A percentile compares a stretch with the other conserved stretches of the same genome.
Evolutionary conservation across 2,888 invertebrate genomes (phyloP).

Genomic region (Tigriopus californicus): DNA sequence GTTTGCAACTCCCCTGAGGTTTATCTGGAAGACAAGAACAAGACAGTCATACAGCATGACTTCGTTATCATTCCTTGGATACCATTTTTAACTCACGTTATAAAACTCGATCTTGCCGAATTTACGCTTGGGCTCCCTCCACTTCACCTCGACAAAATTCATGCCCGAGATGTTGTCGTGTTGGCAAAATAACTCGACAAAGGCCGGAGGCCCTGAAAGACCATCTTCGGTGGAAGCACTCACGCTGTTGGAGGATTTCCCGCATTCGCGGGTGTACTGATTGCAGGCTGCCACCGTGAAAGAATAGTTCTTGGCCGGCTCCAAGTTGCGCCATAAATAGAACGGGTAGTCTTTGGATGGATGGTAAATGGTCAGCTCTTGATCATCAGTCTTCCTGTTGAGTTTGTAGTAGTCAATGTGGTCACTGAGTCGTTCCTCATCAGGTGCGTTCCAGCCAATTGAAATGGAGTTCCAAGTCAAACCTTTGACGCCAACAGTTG

Average conservation of each 20-base stretch:
- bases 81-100: constrained; percentile 18
- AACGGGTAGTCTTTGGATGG: not conserved
- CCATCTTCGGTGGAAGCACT: constrained; percentile 69
- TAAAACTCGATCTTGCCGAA: constrained; percentile 21
- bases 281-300: constrained; percentile 59
- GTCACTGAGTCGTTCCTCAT: constrained; percentile 15
- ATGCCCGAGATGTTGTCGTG: constrained; percentile 19
- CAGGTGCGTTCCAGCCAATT: constrained; percentile 44
- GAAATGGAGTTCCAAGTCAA: constrained; percentile 51
- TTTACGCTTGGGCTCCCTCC: constrained; percentile 21
- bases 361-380: constrained; percentile 26
- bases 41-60: not conserved
- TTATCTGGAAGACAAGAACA: constrained; percentile 24
- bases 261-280: constrained; percentile 52
- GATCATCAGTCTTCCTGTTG: constrained; percentile 13
- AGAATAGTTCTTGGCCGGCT: constrained; percentile 57
- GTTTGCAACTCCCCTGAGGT: constrained; percentile 36
- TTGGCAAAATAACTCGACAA: constrained; percentile 16
- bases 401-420: constrained; percentile 21
- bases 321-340: constrained; percentile 48
- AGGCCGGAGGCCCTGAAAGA: constrained; percentile 3
- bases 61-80: not conserved
- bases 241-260: constrained; percentile 53
- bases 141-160: constrained; percentile 21
- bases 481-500: constrained; percentile 54